phyloP scores from a whole-genome alignment of 2,797 vertebrate genomes.

The Scarus forsteni region DNA sequence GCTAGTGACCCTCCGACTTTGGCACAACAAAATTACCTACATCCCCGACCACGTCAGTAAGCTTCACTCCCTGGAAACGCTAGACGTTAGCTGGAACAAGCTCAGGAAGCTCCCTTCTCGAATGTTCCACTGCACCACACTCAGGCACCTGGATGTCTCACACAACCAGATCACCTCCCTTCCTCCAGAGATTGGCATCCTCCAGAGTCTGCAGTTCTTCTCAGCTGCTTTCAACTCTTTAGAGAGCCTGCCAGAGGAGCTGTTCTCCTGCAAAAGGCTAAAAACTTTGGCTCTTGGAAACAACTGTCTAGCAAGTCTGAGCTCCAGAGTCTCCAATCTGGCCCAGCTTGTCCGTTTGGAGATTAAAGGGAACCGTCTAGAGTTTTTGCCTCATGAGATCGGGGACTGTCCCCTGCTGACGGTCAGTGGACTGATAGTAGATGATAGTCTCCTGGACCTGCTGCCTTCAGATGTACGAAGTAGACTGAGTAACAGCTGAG shows the following conservation, averaged over 20 bases:
- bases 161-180: slow-evolving; percentile 88
- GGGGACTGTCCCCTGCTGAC: slow-evolving; percentile 82
- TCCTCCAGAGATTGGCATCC: slow-evolving; percentile 87
- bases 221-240: slow-evolving; percentile 89
- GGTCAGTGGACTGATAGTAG: slow-evolving; percentile 82
- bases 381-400: slow-evolving; percentile 86
- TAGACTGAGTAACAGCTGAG: slow-evolving; percentile 78
- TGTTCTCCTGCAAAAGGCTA: slow-evolving; percentile 90
- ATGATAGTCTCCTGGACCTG: slow-evolving; percentile 84
- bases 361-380: slow-evolving; percentile 89
- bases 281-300: slow-evolving; percentile 85
- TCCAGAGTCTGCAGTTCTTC: slow-evolving; percentile 89
- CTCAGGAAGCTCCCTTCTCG: slow-evolving; percentile 85
- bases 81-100: slow-evolving; percentile 91
- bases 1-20: slow-evolving; percentile 86
- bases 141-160: slow-evolving; percentile 89
- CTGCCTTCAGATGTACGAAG: slow-evolving; percentile 84
- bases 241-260: slow-evolving; percentile 88
- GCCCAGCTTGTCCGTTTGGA: slow-evolving; percentile 85
- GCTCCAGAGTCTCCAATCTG: slow-evolving; percentile 82
- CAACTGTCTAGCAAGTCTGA: slow-evolving; percentile 85
- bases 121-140: slow-evolving; percentile 87
- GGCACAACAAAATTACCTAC: slow-evolving; percentile 91
- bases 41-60: slow-evolving; percentile 91
- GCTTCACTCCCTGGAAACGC: slow-evolving; percentile 86